Conservation (phyloP, 2,888 invertebrate genomes). For the Agrenia bidenticulata region DNA sequence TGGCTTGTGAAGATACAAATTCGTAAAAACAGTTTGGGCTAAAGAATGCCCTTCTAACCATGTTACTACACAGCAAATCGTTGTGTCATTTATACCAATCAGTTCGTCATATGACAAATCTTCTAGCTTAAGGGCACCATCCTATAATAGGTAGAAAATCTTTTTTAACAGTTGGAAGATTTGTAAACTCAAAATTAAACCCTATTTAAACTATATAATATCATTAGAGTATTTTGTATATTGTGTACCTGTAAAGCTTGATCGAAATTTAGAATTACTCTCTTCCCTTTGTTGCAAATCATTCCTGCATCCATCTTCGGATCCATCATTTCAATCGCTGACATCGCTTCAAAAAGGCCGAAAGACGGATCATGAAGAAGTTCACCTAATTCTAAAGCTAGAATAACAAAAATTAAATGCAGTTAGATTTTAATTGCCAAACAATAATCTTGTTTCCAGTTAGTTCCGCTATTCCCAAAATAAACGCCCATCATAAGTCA, state of each 20-base stretch:
- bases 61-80: constrained; percentile 89
- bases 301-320: constrained; percentile 99
- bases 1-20: constrained; percentile 90
- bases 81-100: constrained; percentile 91
- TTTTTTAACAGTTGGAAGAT: constrained; percentile 15
- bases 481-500: no score
- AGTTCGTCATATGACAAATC: constrained; percentile 75
- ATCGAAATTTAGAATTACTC: constrained; percentile 72
- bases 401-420: not conserved
- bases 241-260: constrained; percentile 73
- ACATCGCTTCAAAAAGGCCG: constrained; percentile 97
- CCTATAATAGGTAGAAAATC: constrained; percentile 44
- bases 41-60: constrained; percentile 97
- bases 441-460: no score
- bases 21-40: constrained; percentile 96
- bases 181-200: not conserved
- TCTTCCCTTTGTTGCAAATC: constrained; percentile 84
- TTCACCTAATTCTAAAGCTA: constrained; percentile 68
- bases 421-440: constrained; percentile 16
- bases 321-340: constrained; percentile 99
- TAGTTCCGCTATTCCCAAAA: no score
- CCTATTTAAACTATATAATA: not conserved
- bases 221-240: not conserved
- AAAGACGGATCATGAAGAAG: constrained; percentile 85
- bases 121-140: constrained; percentile 68